These are phyloP conservation scores for Harmothoe impar DNA, from an alignment of 2,888 invertebrate genomes.

Conservation along the genomic window DNA sequence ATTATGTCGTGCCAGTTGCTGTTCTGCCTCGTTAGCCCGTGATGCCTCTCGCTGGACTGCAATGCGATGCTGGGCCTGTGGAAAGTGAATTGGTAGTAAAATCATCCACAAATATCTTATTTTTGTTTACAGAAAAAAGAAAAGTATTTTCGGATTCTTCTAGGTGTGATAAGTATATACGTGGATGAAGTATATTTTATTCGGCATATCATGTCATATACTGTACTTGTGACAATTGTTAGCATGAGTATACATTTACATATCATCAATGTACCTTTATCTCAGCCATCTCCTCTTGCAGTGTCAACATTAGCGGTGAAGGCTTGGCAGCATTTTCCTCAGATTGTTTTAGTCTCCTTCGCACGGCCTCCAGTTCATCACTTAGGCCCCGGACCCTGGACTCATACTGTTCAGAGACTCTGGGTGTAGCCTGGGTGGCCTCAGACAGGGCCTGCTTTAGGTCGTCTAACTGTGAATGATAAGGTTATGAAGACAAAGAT, in stretches of 20 bases:
- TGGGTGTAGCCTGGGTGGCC: constrained; percentile 70
- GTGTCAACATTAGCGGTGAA: constrained; percentile 87
- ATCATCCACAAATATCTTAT: too few species aligned
- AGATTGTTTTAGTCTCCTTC: constrained; percentile 87
- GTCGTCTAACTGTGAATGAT: constrained; percentile 75
- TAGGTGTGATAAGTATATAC: too few species aligned
- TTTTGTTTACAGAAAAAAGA: too few species aligned
- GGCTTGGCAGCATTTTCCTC: constrained; percentile 87
- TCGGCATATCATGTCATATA: too few species aligned
- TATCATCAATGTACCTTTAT: constrained; percentile 86
- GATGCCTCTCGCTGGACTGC: constrained; percentile 89
- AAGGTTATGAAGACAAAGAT: too few species aligned
- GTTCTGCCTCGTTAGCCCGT: constrained; percentile 89
- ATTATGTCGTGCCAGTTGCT: constrained; percentile 88
- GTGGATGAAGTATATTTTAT: too few species aligned
- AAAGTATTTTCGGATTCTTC: too few species aligned
- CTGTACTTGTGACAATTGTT: too few species aligned
- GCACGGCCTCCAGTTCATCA: constrained; percentile 88
- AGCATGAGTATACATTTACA: too few species aligned
- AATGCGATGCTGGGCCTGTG: constrained; percentile 86
- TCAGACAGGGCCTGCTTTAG: constrained; percentile 72
- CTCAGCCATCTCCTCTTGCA: constrained; percentile 89
- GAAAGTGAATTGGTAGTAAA: neutral
- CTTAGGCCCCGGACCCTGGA: constrained; percentile 84
- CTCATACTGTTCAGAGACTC: constrained; percentile 74